A percentile compares a stretch with the other conserved stretches of the same genome.
Evolutionary conservation across 2,797 vertebrate genomes (phyloP).

Genomic region (Lutjanus argentimaculatus): DNA sequence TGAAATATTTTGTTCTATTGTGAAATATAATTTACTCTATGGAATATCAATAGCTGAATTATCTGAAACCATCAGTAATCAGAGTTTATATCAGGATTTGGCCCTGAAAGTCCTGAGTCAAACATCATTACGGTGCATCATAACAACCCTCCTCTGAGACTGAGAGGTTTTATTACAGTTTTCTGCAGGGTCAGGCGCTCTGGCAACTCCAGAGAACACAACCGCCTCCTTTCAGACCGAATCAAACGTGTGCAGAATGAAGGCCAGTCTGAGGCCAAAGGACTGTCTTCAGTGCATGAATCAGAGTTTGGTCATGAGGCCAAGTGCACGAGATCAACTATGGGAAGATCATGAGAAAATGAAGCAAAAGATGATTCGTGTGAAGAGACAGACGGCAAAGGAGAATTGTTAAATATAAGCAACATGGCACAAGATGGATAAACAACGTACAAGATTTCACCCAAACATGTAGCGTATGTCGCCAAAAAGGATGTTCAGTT

Average conservation of each 20-base stretch:
- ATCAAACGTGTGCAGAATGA: constrained; percentile 18
- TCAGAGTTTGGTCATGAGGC: constrained; percentile 19
- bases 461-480: not conserved
- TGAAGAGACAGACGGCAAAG: not conserved
- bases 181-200: not conserved
- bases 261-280: constrained; percentile 10
- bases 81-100: not conserved
- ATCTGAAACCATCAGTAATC: not conserved
- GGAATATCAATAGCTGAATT: too few relatives aligned
- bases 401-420: not conserved
- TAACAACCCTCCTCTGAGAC: not conserved
- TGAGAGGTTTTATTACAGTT: not conserved
- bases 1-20: not conserved
- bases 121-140: not conserved
- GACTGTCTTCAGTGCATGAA: constrained; percentile 1
- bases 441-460: too few relatives aligned
- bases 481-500: not conserved
- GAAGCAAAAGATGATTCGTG: not conserved
- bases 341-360: not conserved
- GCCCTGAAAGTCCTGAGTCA: not conserved
- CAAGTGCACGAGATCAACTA: not conserved
- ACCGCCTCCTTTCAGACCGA: constrained; percentile 25
- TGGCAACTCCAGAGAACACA: constrained; percentile 7
- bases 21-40: not conserved
- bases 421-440: not conserved